Conservation (phyloP, 2,797 vertebrate genomes). For the Fistularia commersonii region DNA sequence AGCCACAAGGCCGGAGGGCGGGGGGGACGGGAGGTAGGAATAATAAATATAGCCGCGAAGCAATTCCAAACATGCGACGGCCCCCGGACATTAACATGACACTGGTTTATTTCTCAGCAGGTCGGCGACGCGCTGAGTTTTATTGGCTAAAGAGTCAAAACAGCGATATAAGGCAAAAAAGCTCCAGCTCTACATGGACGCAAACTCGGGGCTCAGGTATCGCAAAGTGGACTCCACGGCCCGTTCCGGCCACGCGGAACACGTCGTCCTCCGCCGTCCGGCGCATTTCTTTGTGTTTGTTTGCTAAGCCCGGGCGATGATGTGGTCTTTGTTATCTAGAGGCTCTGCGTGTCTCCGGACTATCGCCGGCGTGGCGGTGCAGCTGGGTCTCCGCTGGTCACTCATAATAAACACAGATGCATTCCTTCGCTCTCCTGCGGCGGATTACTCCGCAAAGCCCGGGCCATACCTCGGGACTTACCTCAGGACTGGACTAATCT, state of each 20-base stretch:
- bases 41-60: constrained; percentile 29
- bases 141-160: constrained; percentile 29
- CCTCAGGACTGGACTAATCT: constrained; percentile 68
- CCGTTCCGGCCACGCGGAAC: constrained; percentile 28
- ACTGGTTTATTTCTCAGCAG: constrained; percentile 26
- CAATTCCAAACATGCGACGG: constrained; percentile 52
- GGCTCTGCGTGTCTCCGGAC: constrained; percentile 22
- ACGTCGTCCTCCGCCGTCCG: constrained; percentile 36
- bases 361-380: constrained; percentile 19
- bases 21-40: constrained; percentile 5
- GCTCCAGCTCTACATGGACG: too few relatives aligned
- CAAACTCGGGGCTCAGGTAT: too few relatives aligned
- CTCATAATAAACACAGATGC: constrained; percentile 52
- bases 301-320: constrained; percentile 39
- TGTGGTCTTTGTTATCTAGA: constrained; percentile 28
- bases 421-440: constrained; percentile 55
- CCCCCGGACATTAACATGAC: constrained; percentile 43
- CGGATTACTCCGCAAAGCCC: constrained; percentile 65
- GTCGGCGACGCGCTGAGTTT: constrained; percentile 27
- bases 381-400: constrained; percentile 29
- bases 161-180: constrained; percentile 30
- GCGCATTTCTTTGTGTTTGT: constrained; percentile 43
- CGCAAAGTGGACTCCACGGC: constrained; percentile 44
- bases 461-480: constrained; percentile 64
- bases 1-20: not conserved